Conservation (phyloP, 2,888 invertebrate species). For the Dolichopus griseipennis region DNA sequence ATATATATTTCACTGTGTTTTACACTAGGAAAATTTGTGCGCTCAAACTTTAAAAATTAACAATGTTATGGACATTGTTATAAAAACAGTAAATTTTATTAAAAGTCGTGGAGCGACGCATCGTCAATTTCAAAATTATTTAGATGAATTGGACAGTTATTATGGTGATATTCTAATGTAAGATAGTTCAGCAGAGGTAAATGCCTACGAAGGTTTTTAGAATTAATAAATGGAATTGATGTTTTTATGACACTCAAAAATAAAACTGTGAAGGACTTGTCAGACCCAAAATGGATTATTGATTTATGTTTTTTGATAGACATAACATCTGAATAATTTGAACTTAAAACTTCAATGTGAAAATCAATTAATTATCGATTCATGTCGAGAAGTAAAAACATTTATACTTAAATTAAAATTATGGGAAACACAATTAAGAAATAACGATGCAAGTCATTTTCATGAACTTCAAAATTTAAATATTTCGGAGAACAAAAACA, state of each 20-base stretch:
- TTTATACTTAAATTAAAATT: conserved; percentile 1
- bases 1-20: conserved; percentile 10
- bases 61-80: conserved; percentile 7
- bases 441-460: conserved; percentile 7
- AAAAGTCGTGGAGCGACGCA: conserved; percentile 2
- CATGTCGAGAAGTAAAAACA: conserved; percentile 8
- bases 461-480: conserved; percentile 5
- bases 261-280: not conserved
- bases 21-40: conserved; percentile 9
- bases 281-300: not conserved
- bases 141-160: not conserved
- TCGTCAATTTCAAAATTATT: conserved; percentile 13
- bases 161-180: conserved; percentile 7
- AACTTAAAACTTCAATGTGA: conserved; percentile 8
- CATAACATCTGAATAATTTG: conserved; percentile 7
- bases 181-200: not conserved
- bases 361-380: conserved; percentile 7
- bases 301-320: not conserved
- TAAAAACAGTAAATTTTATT: conserved; percentile 9
- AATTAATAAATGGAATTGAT: conserved; percentile 9
- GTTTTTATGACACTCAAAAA: conserved; percentile 2
- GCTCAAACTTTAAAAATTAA: conserved; percentile 6
- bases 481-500: conserved; percentile 3
- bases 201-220: conserved; percentile 6
- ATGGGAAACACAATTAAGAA: not conserved